Evolutionary conservation across 2,797 vertebrate genomes (phyloP), one percentile per base, ranked within the genome.

Genomic region (Eidolon dupreanum): DNA sequence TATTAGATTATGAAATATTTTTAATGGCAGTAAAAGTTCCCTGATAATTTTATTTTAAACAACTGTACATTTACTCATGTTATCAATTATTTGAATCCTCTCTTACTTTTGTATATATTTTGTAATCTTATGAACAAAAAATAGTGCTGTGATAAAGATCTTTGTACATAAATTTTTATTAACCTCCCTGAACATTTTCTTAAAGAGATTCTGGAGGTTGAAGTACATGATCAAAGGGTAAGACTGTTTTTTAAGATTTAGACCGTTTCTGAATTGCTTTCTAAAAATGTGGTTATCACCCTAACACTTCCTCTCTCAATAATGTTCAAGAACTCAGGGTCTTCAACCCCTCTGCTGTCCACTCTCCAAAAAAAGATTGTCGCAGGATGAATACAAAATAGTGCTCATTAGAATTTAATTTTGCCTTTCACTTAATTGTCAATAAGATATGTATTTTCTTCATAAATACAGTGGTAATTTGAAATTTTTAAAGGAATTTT

Each of bases 241-340:
- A 96, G n/a, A 81, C 87, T 43, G 16, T 51, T 28, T 86, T 63
- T 92, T 55, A 96, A 63, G 17, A 90, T 17, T 74, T 22, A 85
- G 3, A 88, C 6, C 16, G 85, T 43, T 57, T 75, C 24, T 33
- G 26, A 96, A 89, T 11, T 81, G 28, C n/a, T 75, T 81, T 66
- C 28, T 41, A 24, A 51, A 71, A 94, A 26, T 66, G 26, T 66
- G 19, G 38, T 22, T 53, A 65, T 78, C 13, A 43, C 57, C 28
- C 19, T 41, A 26, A 57, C 38, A 38, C 5, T 38, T 6, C 9
- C 13, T 92, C 57, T 88, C 20, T 65, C 22, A 92, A 74, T 41
- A 92, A 55, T 28, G 11, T 68, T 46, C 68, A 36, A 63, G 46
- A 92, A 7, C 28, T 61, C 33, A 57, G 8, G 11, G 6, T 53